These are phyloP conservation scores for Peromyscus leucopus DNA, from an alignment of 2,113 vertebrate genomes.

Conservation along the genomic window DNA sequence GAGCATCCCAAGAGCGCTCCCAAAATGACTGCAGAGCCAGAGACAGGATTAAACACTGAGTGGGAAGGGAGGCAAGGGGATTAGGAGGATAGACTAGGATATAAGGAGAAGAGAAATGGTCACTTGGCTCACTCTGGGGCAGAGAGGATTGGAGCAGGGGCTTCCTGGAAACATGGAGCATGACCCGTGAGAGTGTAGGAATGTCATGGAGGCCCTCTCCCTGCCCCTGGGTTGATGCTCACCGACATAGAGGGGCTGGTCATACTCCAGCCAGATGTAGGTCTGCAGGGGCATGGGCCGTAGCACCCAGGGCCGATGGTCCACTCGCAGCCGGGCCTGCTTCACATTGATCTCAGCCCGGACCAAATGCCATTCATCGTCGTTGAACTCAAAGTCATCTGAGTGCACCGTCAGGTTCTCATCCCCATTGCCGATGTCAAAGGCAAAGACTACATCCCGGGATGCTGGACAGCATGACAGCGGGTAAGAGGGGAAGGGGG, in stretches of 20 bases:
- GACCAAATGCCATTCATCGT: slow-evolving; percentile 97
- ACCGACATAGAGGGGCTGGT: slow-evolving; percentile 95
- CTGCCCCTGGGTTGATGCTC: slow-evolving; percentile 70
- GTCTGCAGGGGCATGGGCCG: slow-evolving; percentile 93
- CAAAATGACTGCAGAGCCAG: neutral
- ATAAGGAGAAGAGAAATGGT: neutral
- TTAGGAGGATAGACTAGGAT: neutral
- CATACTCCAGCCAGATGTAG: slow-evolving; percentile 93
- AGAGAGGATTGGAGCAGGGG: neutral
- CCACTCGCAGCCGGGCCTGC: slow-evolving; percentile 94
- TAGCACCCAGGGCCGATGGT: slow-evolving; percentile 94
- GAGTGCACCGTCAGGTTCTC: slow-evolving; percentile 93
- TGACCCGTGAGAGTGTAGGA: no score
- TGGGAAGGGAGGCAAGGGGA: neutral
- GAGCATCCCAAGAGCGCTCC: neutral
- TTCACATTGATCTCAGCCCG: slow-evolving; percentile 97
- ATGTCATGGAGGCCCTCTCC: neutral
- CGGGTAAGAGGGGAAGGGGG: rapidly evolving
- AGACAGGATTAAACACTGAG: neutral
- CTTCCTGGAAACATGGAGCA: neutral
- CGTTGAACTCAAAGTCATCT: slow-evolving; percentile 90
- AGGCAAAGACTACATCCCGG: slow-evolving; percentile 92
- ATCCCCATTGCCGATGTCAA: slow-evolving; percentile 96
- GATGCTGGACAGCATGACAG: slow-evolving; percentile 88
- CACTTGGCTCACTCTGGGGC: neutral